Evolutionary conservation across 2,888 invertebrate species (phyloP), one percentile per base, ranked within the genome.

Genomic region (Odontocolon sp.): DNA sequence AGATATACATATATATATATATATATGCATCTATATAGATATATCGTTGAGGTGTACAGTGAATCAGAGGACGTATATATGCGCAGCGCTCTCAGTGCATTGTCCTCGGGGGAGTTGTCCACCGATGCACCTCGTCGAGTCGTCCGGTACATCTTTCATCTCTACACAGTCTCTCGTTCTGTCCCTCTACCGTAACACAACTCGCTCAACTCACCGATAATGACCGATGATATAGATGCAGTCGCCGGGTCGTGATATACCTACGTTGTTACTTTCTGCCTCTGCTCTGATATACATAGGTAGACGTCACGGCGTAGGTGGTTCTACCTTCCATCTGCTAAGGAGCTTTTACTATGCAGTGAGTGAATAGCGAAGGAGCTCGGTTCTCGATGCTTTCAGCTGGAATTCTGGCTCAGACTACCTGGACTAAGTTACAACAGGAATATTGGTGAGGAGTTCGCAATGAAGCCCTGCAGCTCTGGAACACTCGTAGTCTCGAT

Each of bases 211-310:
- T 63, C 23, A 36, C 38, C 50, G 64, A 50, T 64, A 64, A 64
- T 64, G 64, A 64, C 50, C 64, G 64, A 64, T 50, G 64, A 64
- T 50, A 64, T 26, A 50, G 64, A 64, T 38, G 64, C 50, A 47
- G 47, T 26, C 36, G 33, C 47, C 31, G 4, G 36, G 14, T 26
- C 47, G 50, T 36, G 63, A 64, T 63, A 63, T 63, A 63, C 21
- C 14, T 21, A 50, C 63, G 50, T 50, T 64, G 63, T 64, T 64
- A 50, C 50, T 40, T 36, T 50, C 38, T 14, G 47, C 47, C 31
- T n/a, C 14, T 47, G 3, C 38, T n/a, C 4, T 14, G 40, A 50
- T 36, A 47, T 64, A 64, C 64, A 64, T 50, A 50, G 64, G 64
- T 64, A 50, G 21, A 38, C 50, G 50, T 50, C 64, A 26, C 50